Base-by-base conservation (phyloP, 2,113 vertebrate species). In the Pagrus major region DNA sequence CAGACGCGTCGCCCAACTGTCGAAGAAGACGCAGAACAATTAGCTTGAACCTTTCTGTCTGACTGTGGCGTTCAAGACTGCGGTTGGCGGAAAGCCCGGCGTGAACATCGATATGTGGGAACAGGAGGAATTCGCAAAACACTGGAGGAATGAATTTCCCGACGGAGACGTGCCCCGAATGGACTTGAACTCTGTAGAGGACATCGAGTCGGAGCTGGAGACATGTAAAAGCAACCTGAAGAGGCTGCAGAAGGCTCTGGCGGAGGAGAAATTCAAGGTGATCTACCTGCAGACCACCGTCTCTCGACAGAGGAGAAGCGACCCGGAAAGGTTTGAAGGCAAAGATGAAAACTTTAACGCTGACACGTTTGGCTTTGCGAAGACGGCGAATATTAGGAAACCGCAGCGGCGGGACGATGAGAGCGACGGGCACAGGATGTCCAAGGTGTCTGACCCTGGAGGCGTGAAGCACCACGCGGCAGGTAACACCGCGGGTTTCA, bases 211-310 rank as follows among this genome's bases (percentile, higher is more conserved):
- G 10, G 96, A 97, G 94, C 94, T 98, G 94, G 95, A 96, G 87
- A 81, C 83, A n/a, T 95, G 96, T 78, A 96, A 94, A 85, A 61
- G 87, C 63, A 94, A 95, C 37, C 94, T 97, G 82, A 96, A 94
- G 88, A 80, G 52, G 78, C 92, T 97, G 42, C 97, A 98, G 94
- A 96, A 95, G 78, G 94, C 94, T 65, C 93, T 97, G 83, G 93
- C 94, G 0, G 94, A 96, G 95, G 97, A 98, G 94, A 96, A 96
- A 86, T 97, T 98, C 92, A 98, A 97, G 94, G 95, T 96, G 88
- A 90, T 91, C 21, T 97, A 97, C 95, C 95, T 98, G 93, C 93
- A 97, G 95, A 95, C 95, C 78, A 95, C 95, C 73, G 80, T 97
- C 80, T 81, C 92, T 20, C 89, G 92, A 15, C 93, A 92, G 84